Evolutionary conservation across 2,797 vertebrate genomes (phyloP).

Genomic region (Neosilurus hyrtlii): DNA sequence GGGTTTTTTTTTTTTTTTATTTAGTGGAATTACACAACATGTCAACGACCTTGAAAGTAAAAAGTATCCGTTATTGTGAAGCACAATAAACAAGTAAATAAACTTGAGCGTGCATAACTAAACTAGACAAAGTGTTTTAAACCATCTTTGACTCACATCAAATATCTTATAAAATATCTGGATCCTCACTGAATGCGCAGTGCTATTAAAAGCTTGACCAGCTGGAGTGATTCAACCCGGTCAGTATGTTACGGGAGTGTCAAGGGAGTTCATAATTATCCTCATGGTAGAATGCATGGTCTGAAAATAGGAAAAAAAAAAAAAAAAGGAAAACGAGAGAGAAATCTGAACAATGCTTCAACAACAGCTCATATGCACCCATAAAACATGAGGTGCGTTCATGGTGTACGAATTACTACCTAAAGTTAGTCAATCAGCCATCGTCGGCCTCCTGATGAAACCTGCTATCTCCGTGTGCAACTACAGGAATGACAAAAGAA

Average conservation of each 20-base stretch:
- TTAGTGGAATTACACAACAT: too few species aligned
- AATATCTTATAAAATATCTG: not conserved
- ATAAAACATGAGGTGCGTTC: not conserved
- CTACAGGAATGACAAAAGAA: too few species aligned
- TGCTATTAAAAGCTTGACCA: slow-evolving; percentile 33
- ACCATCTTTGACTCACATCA: not conserved
- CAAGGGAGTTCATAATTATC: slow-evolving; percentile 1
- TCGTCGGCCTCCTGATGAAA: too few species aligned
- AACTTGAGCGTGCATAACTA: too few species aligned
- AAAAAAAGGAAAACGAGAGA: not conserved
- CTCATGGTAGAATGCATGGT: not conserved
- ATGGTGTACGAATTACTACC: not conserved
- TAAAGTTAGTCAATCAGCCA: not conserved
- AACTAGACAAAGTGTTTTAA: not conserved
- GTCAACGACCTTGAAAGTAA: too few species aligned
- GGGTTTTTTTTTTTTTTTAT: too few species aligned
- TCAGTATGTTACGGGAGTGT: slow-evolving; percentile 17
- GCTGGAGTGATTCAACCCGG: slow-evolving; percentile 12
- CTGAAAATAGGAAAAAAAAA: slow-evolving; percentile 10
- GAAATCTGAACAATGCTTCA: not conserved
- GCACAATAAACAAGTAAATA: not conserved
- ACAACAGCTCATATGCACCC: not conserved
- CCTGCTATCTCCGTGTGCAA: too few species aligned
- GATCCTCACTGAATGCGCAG: not conserved
- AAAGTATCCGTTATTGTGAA: too few species aligned